Conservation (phyloP, 2,113 vertebrate genomes). For the Tenrec ecaudatus region DNA sequence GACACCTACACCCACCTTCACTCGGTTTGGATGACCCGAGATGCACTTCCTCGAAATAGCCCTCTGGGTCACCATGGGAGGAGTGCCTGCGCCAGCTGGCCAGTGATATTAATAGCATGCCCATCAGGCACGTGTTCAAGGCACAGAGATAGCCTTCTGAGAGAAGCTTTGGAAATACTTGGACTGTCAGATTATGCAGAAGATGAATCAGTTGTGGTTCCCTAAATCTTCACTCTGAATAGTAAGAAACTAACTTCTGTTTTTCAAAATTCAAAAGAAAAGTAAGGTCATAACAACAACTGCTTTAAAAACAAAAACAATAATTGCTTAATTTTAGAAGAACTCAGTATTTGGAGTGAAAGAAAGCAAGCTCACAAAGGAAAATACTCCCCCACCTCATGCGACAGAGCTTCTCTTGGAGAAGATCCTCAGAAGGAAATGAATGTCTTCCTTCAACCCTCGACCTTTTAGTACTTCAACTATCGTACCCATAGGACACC, state of each 20-base stretch:
- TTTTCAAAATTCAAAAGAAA: conserved; percentile 43
- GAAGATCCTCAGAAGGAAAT: neutral
- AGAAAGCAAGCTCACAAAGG: conserved; percentile 34
- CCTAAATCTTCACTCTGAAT: conserved; percentile 61
- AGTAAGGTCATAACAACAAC: conserved; percentile 38
- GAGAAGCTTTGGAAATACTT: conserved; percentile 82
- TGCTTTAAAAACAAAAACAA: conserved; percentile 23
- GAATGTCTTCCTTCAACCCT: neutral
- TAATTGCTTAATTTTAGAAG: conserved; percentile 31
- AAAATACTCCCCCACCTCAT: neutral
- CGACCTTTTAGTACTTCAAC: conserved; percentile 27
- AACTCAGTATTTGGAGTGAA: conserved; percentile 37
- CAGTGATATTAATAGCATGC: conserved; percentile 80
- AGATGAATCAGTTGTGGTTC: conserved; percentile 73
- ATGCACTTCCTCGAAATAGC: conserved; percentile 84
- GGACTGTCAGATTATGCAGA: conserved; percentile 75
- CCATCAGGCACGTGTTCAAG: conserved; percentile 83
- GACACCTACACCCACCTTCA: conserved; percentile 43
- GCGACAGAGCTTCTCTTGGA: conserved; percentile 47
- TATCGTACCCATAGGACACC: neutral
- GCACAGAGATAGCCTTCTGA: conserved; percentile 78
- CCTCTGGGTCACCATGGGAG: conserved; percentile 78
- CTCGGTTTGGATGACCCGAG: conserved; percentile 80
- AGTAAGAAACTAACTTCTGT: conserved; percentile 60
- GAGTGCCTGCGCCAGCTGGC: conserved; percentile 82